phyloP scores from a whole-genome alignment of 2,113 vertebrate species.

The Ammodytes marinus region DNA sequence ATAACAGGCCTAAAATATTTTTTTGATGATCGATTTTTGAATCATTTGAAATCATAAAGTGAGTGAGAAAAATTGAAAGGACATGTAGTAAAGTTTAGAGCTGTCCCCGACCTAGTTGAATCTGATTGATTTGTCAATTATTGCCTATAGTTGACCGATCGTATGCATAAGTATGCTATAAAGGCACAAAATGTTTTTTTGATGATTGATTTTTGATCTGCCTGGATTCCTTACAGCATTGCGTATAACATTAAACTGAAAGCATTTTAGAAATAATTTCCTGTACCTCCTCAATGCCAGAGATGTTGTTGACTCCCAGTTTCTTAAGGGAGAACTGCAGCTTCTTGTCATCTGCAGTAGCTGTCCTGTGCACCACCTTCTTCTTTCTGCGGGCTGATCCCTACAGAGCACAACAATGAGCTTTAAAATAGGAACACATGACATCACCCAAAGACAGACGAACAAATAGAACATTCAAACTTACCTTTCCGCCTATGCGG shows the following conservation, averaged over 20 bases:
- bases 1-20: too few relatives aligned
- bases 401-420: constrained; percentile 72
- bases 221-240: background rate
- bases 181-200: too few relatives aligned
- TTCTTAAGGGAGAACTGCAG: constrained; percentile 98
- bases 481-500: constrained; percentile 98
- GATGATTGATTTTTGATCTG: too few relatives aligned
- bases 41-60: too few relatives aligned
- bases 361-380: constrained; percentile 99
- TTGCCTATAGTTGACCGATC: too few relatives aligned
- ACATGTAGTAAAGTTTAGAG: too few relatives aligned
- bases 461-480: background rate
- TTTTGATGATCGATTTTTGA: too few relatives aligned
- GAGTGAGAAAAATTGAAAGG: too few relatives aligned
- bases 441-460: background rate
- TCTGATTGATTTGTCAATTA: too few relatives aligned
- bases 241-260: background rate
- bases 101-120: too few relatives aligned
- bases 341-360: constrained; percentile 98
- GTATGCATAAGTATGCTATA: too few relatives aligned
- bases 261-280: background rate
- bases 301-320: constrained; percentile 97
- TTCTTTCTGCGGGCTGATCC: constrained; percentile 99
- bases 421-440: background rate
- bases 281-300: constrained; percentile 96